Evolutionary conservation across 2,113 vertebrate species (phyloP).

Genomic region (Dinomys branickii): DNA sequence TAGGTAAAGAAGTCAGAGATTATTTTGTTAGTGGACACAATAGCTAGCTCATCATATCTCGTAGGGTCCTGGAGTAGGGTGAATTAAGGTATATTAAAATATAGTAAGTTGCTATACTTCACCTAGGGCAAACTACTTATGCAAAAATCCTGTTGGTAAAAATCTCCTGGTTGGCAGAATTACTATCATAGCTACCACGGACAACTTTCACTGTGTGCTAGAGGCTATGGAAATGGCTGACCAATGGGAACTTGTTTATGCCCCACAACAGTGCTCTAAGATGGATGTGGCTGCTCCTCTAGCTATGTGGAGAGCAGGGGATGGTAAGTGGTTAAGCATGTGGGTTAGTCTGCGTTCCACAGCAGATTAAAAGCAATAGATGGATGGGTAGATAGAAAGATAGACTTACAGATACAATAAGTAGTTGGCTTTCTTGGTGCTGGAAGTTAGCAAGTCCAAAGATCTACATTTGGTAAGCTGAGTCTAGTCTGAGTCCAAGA

Average conservation of each 20-base stretch:
- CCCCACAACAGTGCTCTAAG: not conserved
- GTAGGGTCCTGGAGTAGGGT: not conserved
- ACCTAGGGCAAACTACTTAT: not conserved
- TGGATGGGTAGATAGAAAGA: not conserved
- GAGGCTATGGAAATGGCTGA: not conserved
- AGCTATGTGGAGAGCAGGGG: not conserved
- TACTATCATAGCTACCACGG: not conserved
- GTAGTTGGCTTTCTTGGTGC: not conserved
- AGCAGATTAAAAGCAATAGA: not conserved
- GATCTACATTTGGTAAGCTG: not conserved
- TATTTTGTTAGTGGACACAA: not conserved
- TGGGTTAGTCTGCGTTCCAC: not conserved
- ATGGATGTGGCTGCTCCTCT: not conserved
- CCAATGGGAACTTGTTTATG: not conserved
- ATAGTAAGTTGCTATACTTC: not conserved
- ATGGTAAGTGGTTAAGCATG: not conserved
- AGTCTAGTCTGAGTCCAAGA: not conserved
- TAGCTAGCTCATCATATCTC: not conserved
- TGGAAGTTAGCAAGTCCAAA: not conserved
- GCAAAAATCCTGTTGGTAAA: not conserved
- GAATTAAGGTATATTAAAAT: not conserved
- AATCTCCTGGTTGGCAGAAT: conserved; percentile 33
- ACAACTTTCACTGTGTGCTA: not conserved
- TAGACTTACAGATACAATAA: not conserved
- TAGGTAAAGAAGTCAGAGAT: not conserved